phyloP scores from a whole-genome alignment of 2,888 invertebrate genomes.

The Oligia latruncula region DNA sequence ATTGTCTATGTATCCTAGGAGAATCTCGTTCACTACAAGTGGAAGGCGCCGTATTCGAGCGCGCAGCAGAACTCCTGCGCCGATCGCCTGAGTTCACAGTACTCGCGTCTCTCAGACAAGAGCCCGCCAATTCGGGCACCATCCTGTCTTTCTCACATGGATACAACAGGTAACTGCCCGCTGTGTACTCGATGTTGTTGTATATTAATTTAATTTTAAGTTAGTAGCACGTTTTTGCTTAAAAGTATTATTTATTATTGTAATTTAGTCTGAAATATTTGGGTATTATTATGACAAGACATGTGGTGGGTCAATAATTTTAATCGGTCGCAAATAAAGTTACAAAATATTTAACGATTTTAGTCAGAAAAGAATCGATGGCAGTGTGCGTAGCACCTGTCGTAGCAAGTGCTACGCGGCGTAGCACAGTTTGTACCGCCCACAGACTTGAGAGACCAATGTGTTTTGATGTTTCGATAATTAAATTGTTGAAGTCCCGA shows the following conservation, averaged over 20 bases:
- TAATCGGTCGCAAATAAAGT: neutral
- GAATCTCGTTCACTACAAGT: constrained; percentile 93
- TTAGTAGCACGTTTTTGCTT: constrained; percentile 59
- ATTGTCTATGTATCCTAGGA: constrained; percentile 85
- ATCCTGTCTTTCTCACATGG: constrained; percentile 95
- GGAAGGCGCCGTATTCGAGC: constrained; percentile 92
- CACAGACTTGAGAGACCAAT: constrained; percentile 6
- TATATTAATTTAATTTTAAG: constrained; percentile 19
- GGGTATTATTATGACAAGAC: neutral
- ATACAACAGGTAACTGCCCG: constrained; percentile 91
- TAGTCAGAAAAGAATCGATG: neutral
- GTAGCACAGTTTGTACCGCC: constrained; percentile 52
- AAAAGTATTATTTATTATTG: constrained; percentile 27
- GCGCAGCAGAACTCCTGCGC: constrained; percentile 92
- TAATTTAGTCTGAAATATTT: constrained; percentile 40
- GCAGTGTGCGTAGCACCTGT: constrained; percentile 39
- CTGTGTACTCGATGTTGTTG: constrained; percentile 54
- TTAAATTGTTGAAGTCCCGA: constrained; percentile 64
- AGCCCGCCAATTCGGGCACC: constrained; percentile 95
- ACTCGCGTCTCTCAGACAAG: constrained; percentile 94
- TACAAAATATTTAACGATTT: neutral
- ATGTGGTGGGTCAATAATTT: neutral
- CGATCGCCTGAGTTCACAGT: constrained; percentile 95
- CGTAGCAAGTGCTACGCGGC: constrained; percentile 54
- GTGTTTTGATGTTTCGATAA: constrained; percentile 58